Evolutionary conservation across 2,888 invertebrate species (phyloP).

Genomic region (Drosophila sordidula): DNA sequence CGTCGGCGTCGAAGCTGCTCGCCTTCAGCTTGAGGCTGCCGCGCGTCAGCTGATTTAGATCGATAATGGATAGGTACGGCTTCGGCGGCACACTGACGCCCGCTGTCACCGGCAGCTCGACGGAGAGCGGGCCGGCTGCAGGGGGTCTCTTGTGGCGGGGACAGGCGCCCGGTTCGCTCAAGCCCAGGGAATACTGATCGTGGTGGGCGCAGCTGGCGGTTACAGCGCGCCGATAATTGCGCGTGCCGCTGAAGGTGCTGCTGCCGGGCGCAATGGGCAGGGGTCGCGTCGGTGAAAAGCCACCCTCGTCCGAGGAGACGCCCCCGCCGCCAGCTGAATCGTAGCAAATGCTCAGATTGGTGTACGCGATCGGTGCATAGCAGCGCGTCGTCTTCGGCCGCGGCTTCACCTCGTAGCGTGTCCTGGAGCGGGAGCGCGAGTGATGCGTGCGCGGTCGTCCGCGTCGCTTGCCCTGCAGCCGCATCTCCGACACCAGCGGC

Average conservation of each 20-base stretch:
- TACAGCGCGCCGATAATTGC: slow-evolving; percentile 74
- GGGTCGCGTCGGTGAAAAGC: slow-evolving; percentile 82
- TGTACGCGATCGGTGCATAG: slow-evolving; percentile 86
- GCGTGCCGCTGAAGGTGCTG: slow-evolving; percentile 80
- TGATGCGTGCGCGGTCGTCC: slow-evolving; percentile 84
- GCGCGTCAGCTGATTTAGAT: slow-evolving; percentile 89
- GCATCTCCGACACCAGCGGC: slow-evolving; percentile 84
- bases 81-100: slow-evolving; percentile 85
- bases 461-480: slow-evolving; percentile 81
- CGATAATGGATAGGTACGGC: slow-evolving; percentile 90
- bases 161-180: slow-evolving; percentile 56
- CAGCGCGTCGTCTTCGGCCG: slow-evolving; percentile 86
- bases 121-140: slow-evolving; percentile 41
- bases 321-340: slow-evolving; percentile 85
- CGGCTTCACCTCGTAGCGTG: slow-evolving; percentile 84
- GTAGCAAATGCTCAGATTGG: slow-evolving; percentile 86
- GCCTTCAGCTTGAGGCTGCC: slow-evolving; percentile 86
- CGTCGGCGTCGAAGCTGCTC: slow-evolving; percentile 62
- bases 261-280: slow-evolving; percentile 76
- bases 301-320: slow-evolving; percentile 85
- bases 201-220: slow-evolving; percentile 54
- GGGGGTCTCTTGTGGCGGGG: slow-evolving; percentile 39
- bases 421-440: slow-evolving; percentile 83
- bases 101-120: slow-evolving; percentile 69
- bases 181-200: slow-evolving; percentile 82